These are phyloP conservation scores for Sebastes schlegelii DNA, from an alignment of 2,113 vertebrate species.

Conservation along the genomic window DNA sequence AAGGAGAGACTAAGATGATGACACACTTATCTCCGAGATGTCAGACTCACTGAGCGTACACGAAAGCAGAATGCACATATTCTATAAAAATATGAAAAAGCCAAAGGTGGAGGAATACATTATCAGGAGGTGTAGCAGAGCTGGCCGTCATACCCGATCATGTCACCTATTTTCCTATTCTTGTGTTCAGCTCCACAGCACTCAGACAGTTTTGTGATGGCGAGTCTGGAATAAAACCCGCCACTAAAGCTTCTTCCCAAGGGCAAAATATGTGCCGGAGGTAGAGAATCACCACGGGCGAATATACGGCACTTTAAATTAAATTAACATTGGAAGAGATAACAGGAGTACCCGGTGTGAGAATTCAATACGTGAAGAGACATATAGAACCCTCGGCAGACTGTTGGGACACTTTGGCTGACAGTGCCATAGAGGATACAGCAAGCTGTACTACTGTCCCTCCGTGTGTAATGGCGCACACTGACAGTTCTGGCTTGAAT, in stretches of 20 bases:
- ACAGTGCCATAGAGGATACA: slow-evolving; percentile 20
- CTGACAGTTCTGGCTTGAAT: slow-evolving; percentile 9
- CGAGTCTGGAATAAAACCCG: slow-evolving; percentile 6
- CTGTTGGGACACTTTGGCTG: slow-evolving; percentile 26
- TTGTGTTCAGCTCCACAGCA: slow-evolving; percentile 14
- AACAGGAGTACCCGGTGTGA: background rate
- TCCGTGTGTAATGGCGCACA: background rate
- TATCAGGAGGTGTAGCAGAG: slow-evolving; percentile 41
- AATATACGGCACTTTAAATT: slow-evolving; percentile 13
- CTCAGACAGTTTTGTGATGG: slow-evolving; percentile 18
- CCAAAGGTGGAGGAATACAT: slow-evolving; percentile 49
- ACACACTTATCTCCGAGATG: slow-evolving; percentile 30
- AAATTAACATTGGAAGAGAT: slow-evolving; percentile 20
- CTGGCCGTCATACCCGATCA: slow-evolving; percentile 40
- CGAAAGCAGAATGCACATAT: slow-evolving; percentile 32
- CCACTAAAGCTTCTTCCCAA: slow-evolving; percentile 28
- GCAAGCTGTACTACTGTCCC: slow-evolving; percentile 17
- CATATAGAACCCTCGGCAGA: slow-evolving; percentile 33
- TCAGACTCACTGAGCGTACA: slow-evolving; percentile 29
- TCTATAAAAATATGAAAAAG: slow-evolving; percentile 39
- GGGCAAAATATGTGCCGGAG: slow-evolving; percentile 29
- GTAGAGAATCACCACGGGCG: slow-evolving; percentile 7
- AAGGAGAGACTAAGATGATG: slow-evolving; percentile 25
- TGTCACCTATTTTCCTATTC: slow-evolving; percentile 28
- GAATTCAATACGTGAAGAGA: background rate